These are phyloP conservation scores for Motacilla tschutschensis DNA, from an alignment of 2,113 vertebrate species.

Conservation along the genomic window DNA sequence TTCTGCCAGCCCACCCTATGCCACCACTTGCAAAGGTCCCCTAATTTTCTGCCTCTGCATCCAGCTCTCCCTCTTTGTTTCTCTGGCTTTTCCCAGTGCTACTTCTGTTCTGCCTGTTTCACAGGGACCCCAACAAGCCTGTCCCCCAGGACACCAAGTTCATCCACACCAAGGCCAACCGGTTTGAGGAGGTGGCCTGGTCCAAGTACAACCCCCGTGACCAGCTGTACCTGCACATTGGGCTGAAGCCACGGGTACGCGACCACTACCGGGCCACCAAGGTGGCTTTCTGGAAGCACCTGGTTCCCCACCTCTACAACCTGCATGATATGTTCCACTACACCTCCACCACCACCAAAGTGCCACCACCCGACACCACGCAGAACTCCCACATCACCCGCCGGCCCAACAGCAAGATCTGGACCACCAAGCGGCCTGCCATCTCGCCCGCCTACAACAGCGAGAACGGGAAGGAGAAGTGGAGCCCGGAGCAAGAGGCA, in stretches of 20 bases:
- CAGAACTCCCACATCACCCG: conserved; percentile 94
- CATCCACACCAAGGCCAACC: conserved; percentile 98
- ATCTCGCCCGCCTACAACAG: conserved; percentile 94
- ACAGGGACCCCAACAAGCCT: conserved; percentile 95
- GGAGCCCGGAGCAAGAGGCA: conserved; percentile 85
- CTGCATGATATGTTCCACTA: conserved; percentile 98
- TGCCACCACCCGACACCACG: conserved; percentile 88
- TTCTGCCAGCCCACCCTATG: neutral
- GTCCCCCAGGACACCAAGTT: conserved; percentile 99
- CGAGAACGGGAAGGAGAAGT: conserved; percentile 85
- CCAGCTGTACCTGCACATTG: conserved; percentile 97
- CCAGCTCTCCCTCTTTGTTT: neutral
- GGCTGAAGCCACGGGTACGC: conserved; percentile 93
- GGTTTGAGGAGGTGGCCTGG: conserved; percentile 98
- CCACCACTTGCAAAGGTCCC: neutral
- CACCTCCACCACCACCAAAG: conserved; percentile 97
- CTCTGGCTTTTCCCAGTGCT: neutral
- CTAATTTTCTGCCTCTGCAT: neutral
- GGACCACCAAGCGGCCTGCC: conserved; percentile 94
- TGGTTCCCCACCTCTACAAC: conserved; percentile 97
- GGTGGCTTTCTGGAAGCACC: conserved; percentile 98
- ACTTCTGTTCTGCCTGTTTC: neutral
- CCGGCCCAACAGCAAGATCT: conserved; percentile 88
- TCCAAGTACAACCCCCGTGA: conserved; percentile 98
- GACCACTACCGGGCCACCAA: conserved; percentile 98